A percentile compares a stretch with the other conserved stretches of the same genome.
These are phyloP conservation scores for Diarsia brunnea DNA, from an alignment of 2,888 invertebrate species.

Conservation along the genomic window DNA sequence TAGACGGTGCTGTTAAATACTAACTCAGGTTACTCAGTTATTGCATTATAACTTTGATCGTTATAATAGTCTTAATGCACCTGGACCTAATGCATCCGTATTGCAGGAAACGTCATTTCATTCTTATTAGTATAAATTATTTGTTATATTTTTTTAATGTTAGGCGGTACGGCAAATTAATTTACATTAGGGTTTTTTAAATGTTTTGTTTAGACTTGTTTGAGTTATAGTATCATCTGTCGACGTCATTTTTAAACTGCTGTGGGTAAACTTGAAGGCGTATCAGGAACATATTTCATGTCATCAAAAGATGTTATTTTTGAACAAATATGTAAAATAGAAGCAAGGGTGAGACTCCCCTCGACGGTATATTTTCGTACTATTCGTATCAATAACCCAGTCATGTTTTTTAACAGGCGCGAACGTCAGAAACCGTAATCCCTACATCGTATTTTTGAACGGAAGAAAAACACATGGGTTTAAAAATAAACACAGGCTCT, in stretches of 20 bases:
- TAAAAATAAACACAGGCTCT: conserved; percentile 41
- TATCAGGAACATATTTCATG: conserved; percentile 16
- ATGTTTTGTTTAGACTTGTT: neutral
- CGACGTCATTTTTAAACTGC: neutral
- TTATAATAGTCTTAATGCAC: conserved; percentile 68
- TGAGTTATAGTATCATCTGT: neutral
- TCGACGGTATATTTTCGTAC: conserved; percentile 24
- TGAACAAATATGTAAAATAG: conserved; percentile 23
- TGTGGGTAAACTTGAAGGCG: neutral
- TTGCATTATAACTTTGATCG: conserved; percentile 68
- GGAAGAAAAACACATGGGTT: conserved; percentile 15
- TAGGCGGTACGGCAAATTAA: conserved; percentile 21
- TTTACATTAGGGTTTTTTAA: neutral
- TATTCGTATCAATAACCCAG: conserved; percentile 22
- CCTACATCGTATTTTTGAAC: conserved; percentile 3
- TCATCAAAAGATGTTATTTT: conserved; percentile 28
- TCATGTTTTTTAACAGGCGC: conserved; percentile 39
- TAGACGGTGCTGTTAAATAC: conserved; percentile 69
- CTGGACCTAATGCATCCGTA: conserved; percentile 66
- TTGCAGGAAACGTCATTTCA: conserved; percentile 64
- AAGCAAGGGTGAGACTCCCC: conserved; percentile 27
- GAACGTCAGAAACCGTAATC: neutral
- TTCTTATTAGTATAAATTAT: conserved; percentile 46
- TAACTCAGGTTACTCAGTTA: conserved; percentile 66
- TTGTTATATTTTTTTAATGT: conserved; percentile 30